Evolutionary conservation across 2,113 vertebrate genomes (phyloP), one percentile per base, ranked within the genome.

Genomic region (Callipepla squamata): DNA sequence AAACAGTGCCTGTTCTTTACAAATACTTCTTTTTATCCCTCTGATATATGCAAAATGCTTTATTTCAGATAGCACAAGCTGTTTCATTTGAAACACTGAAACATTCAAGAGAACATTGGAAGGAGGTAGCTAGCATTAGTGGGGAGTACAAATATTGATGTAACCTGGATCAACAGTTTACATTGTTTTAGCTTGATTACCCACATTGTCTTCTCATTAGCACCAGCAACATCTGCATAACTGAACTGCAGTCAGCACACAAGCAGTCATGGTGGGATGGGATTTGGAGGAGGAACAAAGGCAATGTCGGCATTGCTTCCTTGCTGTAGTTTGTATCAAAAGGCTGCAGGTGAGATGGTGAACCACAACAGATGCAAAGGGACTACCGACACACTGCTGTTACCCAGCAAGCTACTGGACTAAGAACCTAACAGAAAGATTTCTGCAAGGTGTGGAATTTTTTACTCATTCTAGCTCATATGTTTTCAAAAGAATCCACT

Each of bases 171-270:
- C 30, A 87, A 62, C 5, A 44, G 18, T 87, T 89, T 81, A 17
- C 81, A 59, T 85, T 91, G 53, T 45, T 95, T 92, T 34, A 55
- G 30, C 74, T 74, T 89, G 81, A 92, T 95, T 94, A 80, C 36
- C 55, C 81, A 90, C 78, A 68, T 76, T 87, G 81, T 91, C 75
- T 87, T 94, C 78, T 91, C 59, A 62, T 91, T 95, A 92, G 22
- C 78, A 69, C 62, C n/a, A 50, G 40, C 53, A 58, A 70, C 53
- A 58, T 74, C n/a, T 62, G 80, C 79, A 91, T 18, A 73, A 53
- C 78, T 62, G 83, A 36, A 25, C 36, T 4, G 6, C 89, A 72
- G 10, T 58, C 83, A 75, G 65, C 0, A 1, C 0, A 1, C 9
- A 3, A 58, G 69, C 62, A 79, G 25, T 25, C 32, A 7, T 47